These are phyloP conservation scores for Trididemnum clinides DNA, from an alignment of 23 tunicate species.

Conservation along the genomic window DNA sequence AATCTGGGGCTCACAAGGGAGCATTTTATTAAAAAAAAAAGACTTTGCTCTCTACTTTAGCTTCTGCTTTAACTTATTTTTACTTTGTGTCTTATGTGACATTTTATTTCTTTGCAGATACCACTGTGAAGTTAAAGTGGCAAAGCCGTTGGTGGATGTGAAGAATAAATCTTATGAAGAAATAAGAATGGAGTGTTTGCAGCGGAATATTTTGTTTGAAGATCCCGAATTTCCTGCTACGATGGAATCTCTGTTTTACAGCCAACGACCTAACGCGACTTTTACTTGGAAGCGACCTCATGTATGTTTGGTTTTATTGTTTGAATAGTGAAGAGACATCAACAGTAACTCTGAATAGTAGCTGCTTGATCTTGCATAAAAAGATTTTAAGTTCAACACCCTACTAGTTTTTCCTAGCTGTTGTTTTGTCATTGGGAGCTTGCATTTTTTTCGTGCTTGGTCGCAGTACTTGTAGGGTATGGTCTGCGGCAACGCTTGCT, in stretches of 20 bases:
- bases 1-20: too few species aligned
- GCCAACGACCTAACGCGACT: constrained; percentile 54
- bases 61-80: too few species aligned
- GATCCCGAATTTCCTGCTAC: constrained; percentile 99
- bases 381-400: not conserved
- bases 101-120: constrained; percentile 20
- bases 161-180: constrained; percentile 63
- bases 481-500: too few species aligned
- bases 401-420: too few species aligned
- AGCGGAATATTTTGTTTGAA: constrained; percentile 55
- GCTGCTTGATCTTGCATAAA: not conserved
- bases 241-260: constrained; percentile 63
- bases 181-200: constrained; percentile 58
- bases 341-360: too few species aligned
- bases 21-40: too few species aligned
- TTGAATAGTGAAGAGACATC: too few species aligned
- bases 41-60: too few species aligned
- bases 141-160: constrained; percentile 23
- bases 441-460: too few species aligned
- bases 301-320: constrained; percentile 31
- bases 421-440: too few species aligned
- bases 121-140: not conserved
- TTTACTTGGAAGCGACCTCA: constrained; percentile 95
- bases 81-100: too few species aligned
- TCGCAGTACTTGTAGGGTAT: too few species aligned